A percentile compares a stretch with the other conserved stretches of the same genome.
Evolutionary conservation across 2,888 invertebrate genomes (phyloP).

Genomic region (Spisula subtruncata): DNA sequence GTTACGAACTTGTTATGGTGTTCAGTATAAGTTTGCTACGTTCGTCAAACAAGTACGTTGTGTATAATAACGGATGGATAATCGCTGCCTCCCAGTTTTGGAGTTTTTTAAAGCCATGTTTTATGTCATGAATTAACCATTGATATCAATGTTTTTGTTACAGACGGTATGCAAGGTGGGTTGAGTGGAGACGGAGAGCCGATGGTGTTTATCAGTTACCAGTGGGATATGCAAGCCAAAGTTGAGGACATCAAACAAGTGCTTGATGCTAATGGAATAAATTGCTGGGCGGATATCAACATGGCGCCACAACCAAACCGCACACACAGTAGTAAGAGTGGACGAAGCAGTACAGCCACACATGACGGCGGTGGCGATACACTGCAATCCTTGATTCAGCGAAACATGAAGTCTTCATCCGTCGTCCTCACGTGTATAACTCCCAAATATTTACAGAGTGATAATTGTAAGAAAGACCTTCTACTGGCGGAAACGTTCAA

Average conservation of each 20-base stretch:
- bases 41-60: too few relatives aligned
- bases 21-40: too few relatives aligned
- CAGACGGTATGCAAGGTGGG: conserved; percentile 70
- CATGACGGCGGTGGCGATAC: conserved; percentile 78
- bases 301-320: conserved; percentile 79
- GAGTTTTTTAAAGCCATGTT: too few relatives aligned
- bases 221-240: conserved; percentile 86
- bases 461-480: conserved; percentile 86
- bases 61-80: too few relatives aligned
- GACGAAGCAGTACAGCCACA: conserved; percentile 74
- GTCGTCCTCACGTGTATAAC: conserved; percentile 86
- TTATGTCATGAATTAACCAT: too few relatives aligned
- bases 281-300: conserved; percentile 86
- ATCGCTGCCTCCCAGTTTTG: too few relatives aligned
- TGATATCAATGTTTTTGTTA: conserved; percentile 20
- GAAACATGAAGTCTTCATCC: conserved; percentile 83
- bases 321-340: conserved; percentile 82
- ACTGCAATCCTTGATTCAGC: conserved; percentile 83
- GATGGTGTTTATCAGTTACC: conserved; percentile 85
- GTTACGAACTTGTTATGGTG: too few relatives aligned
- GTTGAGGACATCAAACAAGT: conserved; percentile 84
- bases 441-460: conserved; percentile 86
- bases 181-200: conserved; percentile 74
- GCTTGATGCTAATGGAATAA: conserved; percentile 81
- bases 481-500: conserved; percentile 84